Conservation (phyloP, 2,113 vertebrate genomes). For the Corydoras sp. region DNA sequence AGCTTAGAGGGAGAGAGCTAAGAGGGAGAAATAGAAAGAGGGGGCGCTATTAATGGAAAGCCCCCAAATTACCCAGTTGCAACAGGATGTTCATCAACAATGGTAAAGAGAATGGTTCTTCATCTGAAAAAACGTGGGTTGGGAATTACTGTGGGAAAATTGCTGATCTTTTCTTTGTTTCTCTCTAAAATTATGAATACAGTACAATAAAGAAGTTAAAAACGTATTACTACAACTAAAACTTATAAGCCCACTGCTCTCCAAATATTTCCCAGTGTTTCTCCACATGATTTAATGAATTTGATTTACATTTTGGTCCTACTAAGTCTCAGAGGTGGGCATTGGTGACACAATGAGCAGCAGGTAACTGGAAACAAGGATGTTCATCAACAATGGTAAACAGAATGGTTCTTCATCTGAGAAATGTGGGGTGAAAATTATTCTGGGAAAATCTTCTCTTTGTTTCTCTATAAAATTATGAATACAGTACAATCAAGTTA, state of each 20-base stretch:
- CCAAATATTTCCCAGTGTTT: too few species aligned
- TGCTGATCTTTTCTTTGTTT: background rate
- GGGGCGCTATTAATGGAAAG: conserved; percentile 27
- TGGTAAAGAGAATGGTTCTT: conserved; percentile 29
- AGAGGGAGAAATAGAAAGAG: conserved; percentile 15
- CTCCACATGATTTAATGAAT: too few species aligned
- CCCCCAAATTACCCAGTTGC: conserved; percentile 31
- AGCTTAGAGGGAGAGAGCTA: conserved; percentile 10
- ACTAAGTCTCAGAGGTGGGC: too few species aligned
- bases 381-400: conserved; percentile 30
- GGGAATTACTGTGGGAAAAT: conserved; percentile 24
- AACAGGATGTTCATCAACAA: conserved; percentile 39
- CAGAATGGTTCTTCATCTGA: conserved; percentile 28
- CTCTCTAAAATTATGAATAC: background rate
- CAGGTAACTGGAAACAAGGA: too few species aligned
- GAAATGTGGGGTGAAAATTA: conserved; percentile 13
- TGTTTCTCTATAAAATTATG: background rate
- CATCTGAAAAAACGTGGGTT: background rate
- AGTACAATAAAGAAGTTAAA: background rate
- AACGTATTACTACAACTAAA: too few species aligned
- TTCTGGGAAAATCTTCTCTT: conserved; percentile 1
- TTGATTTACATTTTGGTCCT: too few species aligned
- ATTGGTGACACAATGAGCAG: background rate
- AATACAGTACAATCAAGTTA: background rate
- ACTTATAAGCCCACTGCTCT: too few species aligned